Evolutionary conservation across 2,797 vertebrate species (phyloP).

Genomic region (Poeciliopsis turneri): DNA sequence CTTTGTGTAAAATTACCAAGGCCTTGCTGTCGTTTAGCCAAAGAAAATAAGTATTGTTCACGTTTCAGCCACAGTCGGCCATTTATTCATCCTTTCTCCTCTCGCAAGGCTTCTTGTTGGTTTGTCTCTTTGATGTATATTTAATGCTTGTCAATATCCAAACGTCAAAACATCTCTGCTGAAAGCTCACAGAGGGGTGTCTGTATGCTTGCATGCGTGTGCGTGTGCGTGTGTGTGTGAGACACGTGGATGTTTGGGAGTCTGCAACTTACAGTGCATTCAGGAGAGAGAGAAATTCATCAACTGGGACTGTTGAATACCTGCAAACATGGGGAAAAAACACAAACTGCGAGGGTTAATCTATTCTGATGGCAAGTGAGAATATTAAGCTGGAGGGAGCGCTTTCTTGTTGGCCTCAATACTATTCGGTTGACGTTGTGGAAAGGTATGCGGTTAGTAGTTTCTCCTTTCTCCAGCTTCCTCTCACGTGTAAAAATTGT

Average conservation of each 20-base stretch:
- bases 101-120: conserved; percentile 30
- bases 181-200: conserved; percentile 26
- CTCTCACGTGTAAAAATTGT: conserved; percentile 32
- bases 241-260: background rate
- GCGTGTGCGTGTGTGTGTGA: background rate
- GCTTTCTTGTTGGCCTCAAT: conserved; percentile 7
- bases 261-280: background rate
- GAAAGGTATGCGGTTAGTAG: conserved; percentile 54
- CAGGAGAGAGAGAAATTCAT: conserved; percentile 7
- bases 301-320: background rate
- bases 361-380: background rate
- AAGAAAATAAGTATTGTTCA: background rate
- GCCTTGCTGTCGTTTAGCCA: conserved; percentile 3
- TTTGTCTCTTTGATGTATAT: conserved; percentile 63
- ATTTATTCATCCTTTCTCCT: conserved; percentile 10
- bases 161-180: conserved; percentile 46
- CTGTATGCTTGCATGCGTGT: conserved; percentile 13
- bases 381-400: background rate
- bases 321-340: background rate
- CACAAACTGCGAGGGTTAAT: background rate
- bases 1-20: conserved; percentile 15
- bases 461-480: conserved; percentile 38
- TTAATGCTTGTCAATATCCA: conserved; percentile 64
- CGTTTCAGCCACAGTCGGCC: conserved; percentile 18
- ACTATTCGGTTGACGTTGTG: conserved; percentile 48